Conservation (phyloP, 2,797 vertebrate genomes). For the Rhinella marina region DNA sequence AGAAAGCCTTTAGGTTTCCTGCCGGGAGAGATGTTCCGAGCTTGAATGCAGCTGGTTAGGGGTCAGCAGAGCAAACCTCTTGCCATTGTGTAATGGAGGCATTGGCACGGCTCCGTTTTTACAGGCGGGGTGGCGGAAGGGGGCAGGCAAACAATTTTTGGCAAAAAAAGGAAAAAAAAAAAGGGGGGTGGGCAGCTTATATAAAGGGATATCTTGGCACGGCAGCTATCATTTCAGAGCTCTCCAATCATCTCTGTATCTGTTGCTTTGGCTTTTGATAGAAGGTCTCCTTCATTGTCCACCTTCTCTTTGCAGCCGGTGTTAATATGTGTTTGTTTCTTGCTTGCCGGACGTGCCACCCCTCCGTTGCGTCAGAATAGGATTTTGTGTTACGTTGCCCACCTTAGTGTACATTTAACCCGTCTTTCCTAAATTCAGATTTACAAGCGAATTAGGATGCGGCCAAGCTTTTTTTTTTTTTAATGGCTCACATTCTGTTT, state of each 20-base stretch:
- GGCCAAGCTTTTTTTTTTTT: not conserved
- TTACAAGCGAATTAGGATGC: not conserved
- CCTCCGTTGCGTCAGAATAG: not conserved
- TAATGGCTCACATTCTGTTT: not conserved
- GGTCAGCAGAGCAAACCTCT: constrained; percentile 96
- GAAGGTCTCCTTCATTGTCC: constrained; percentile 15
- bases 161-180: constrained; percentile 74
- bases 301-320: constrained; percentile 1
- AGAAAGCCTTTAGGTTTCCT: constrained; percentile 99
- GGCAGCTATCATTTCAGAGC: constrained; percentile 89
- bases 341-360: constrained; percentile 75
- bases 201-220: constrained; percentile 75
- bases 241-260: constrained; percentile 88
- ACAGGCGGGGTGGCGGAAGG: constrained; percentile 69
- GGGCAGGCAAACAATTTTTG: constrained; percentile 82
- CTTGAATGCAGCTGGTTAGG: constrained; percentile 99
- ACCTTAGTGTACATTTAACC: not conserved
- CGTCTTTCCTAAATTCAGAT: not conserved
- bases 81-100: constrained; percentile 99
- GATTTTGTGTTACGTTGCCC: constrained; percentile 6
- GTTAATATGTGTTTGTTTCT: constrained; percentile 53
- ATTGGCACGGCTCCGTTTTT: constrained; percentile 86
- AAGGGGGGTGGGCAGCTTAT: constrained; percentile 66
- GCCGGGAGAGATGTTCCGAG: constrained; percentile 98
- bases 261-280: constrained; percentile 81